phyloP scores from a whole-genome alignment of 2,797 vertebrate species.

The Odontamblyopus rebecca region DNA sequence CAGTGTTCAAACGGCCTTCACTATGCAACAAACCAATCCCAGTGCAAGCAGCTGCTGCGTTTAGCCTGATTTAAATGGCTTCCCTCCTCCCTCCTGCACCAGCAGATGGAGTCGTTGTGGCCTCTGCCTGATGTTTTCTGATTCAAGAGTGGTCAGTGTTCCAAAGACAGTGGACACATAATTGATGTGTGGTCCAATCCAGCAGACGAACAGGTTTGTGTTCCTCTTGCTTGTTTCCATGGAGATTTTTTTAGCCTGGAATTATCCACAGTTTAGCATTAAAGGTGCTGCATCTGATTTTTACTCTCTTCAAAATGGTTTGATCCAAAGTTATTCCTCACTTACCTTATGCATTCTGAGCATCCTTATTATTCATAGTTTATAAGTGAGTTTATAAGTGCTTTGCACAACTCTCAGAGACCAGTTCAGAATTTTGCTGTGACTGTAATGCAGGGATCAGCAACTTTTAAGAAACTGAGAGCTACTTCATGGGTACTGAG shows the following conservation, averaged over 20 bases:
- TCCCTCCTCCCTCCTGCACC: not conserved
- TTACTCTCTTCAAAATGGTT: too few relatives aligned
- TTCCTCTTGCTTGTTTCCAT: not conserved
- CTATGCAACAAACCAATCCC: not conserved
- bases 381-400: too few relatives aligned
- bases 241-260: not conserved
- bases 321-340: too few relatives aligned
- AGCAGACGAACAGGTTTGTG: not conserved
- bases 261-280: not conserved
- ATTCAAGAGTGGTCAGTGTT: not conserved
- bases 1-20: too few relatives aligned
- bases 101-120: not conserved
- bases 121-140: not conserved
- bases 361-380: too few relatives aligned
- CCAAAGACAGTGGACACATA: not conserved
- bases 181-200: not conserved
- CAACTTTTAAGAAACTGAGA: too few relatives aligned
- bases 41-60: not conserved
- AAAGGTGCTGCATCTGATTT: too few relatives aligned
- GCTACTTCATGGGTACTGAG: too few relatives aligned
- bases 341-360: too few relatives aligned
- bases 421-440: too few relatives aligned
- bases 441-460: too few relatives aligned
- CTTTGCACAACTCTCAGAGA: too few relatives aligned
- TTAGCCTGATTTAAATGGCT: not conserved